Evolutionary conservation across 2,113 vertebrate genomes (phyloP).

Genomic region (Engystomops pustulosus): DNA sequence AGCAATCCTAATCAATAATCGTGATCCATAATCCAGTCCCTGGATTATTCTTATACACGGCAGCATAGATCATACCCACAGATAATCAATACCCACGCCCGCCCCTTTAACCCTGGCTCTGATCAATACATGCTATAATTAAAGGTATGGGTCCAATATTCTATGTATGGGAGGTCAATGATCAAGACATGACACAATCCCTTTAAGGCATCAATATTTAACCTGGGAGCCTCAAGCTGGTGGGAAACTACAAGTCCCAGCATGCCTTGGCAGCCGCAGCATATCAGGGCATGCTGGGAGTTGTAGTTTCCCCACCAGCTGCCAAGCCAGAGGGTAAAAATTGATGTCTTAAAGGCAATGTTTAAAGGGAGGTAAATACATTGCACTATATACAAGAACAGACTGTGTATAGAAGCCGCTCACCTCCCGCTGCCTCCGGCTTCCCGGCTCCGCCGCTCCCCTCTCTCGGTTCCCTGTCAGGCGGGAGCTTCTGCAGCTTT

Average conservation of each 20-base stretch:
- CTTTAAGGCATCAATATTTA: neutral
- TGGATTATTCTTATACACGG: neutral
- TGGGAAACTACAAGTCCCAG: neutral
- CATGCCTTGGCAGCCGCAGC: neutral
- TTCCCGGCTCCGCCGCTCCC: slow-evolving; percentile 32
- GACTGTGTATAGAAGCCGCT: neutral
- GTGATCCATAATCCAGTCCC: neutral
- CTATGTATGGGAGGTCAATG: neutral
- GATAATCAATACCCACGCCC: neutral
- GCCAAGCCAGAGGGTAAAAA: no score
- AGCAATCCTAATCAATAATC: neutral
- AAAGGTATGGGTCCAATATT: no score
- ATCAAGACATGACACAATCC: neutral
- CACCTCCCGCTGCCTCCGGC: neutral
- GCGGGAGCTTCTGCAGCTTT: slow-evolving; percentile 28
- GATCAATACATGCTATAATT: no score
- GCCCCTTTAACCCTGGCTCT: neutral
- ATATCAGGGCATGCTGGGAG: no score
- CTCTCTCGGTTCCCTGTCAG: slow-evolving; percentile 45
- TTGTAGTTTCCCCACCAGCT: no score
- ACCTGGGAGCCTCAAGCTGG: neutral
- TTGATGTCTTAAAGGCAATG: no score
- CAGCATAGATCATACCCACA: neutral
- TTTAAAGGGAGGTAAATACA: no score
- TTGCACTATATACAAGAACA: neutral